Percentiles rank a stretch among this genome's conserved stretches.
Evolutionary conservation across 1,140 invertebrate genomes (phyloP).

Genomic region (Myzus persicae): DNA sequence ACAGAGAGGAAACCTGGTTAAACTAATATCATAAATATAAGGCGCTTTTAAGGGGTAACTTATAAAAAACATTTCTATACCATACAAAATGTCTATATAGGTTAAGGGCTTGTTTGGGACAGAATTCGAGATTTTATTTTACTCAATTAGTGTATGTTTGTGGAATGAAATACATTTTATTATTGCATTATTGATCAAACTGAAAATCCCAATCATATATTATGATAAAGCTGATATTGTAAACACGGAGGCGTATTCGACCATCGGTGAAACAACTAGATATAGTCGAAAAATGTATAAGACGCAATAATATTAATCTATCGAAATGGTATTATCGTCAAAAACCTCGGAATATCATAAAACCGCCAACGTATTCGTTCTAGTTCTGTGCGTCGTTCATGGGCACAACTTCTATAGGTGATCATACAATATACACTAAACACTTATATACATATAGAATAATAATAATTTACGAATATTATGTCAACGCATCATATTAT

Average conservation of each 20-base stretch:
- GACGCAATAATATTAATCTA: not conserved
- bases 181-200: not conserved
- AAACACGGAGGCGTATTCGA: not conserved
- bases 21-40: not conserved
- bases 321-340: not conserved
- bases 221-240: not conserved
- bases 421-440: too few relatives aligned
- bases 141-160: too few relatives aligned
- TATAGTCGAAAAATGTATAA: not conserved
- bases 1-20: not conserved
- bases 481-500: not conserved
- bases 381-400: not conserved
- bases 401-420: not conserved
- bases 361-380: conserved; percentile 5
- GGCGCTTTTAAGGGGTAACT: too few relatives aligned
- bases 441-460: too few relatives aligned
- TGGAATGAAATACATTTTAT: too few relatives aligned
- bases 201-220: not conserved
- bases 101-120: not conserved
- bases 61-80: too few relatives aligned
- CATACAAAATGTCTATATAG: not conserved
- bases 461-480: not conserved
- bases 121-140: not conserved
- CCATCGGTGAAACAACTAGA: not conserved
- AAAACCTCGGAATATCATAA: not conserved